Conservation (phyloP, 2,888 invertebrate species). For the Hydrotaea diabolus region DNA sequence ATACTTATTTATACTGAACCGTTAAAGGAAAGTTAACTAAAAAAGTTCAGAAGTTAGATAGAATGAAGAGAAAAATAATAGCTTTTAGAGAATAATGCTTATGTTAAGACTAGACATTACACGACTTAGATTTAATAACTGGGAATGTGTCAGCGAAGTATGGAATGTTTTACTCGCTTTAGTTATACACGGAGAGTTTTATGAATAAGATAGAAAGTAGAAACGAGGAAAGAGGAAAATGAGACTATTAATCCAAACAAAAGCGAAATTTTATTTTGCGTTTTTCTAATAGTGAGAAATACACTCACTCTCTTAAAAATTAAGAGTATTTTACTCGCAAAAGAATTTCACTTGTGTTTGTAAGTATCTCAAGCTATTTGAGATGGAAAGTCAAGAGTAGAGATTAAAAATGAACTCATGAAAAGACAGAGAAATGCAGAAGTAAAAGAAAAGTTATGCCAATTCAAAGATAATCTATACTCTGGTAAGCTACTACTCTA, state of each 20-base stretch:
- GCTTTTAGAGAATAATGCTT: neutral
- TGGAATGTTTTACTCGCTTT: neutral
- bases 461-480: neutral
- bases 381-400: too few relatives aligned
- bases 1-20: too few relatives aligned
- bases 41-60: too few relatives aligned
- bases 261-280: neutral
- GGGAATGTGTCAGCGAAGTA: conserved; percentile 26
- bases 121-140: conserved; percentile 1
- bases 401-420: too few relatives aligned
- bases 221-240: neutral
- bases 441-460: neutral
- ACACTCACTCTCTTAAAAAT: too few relatives aligned
- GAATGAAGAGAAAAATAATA: too few relatives aligned
- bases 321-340: too few relatives aligned
- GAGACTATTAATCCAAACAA: neutral
- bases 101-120: conserved; percentile 44
- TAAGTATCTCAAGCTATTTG: too few relatives aligned
- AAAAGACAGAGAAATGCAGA: neutral
- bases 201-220: neutral
- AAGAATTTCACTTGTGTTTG: too few relatives aligned
- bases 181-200: neutral
- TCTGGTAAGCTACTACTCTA: neutral
- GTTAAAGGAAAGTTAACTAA: too few relatives aligned
- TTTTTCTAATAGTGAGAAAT: too few relatives aligned